Percentiles rank a stretch among this genome's conserved stretches.
Evolutionary conservation across 2,888 invertebrate species (phyloP).

Genomic region (Eurytoma adleriae): DNA sequence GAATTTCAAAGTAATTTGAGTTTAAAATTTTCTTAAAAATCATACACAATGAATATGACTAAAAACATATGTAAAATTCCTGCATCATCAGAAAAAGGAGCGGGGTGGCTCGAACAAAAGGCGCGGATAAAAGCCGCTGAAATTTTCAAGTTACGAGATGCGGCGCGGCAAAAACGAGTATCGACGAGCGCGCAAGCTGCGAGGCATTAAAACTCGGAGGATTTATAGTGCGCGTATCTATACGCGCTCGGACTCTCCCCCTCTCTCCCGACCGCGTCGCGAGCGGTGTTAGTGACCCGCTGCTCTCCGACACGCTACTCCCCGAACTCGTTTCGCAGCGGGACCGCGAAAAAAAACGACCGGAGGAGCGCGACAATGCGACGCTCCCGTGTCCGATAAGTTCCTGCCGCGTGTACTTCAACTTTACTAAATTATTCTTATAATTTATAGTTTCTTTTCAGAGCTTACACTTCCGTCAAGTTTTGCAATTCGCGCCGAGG

Average conservation of each 20-base stretch:
- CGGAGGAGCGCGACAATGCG: neutral
- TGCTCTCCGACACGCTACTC: slow-evolving; percentile 16
- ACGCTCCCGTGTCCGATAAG: neutral
- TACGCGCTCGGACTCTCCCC: neutral
- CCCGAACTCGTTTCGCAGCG: slow-evolving; percentile 12
- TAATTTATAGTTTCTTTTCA: neutral
- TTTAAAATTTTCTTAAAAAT: too few relatives aligned
- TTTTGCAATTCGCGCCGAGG: neutral
- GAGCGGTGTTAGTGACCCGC: slow-evolving; percentile 47
- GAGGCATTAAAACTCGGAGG: slow-evolving; percentile 73
- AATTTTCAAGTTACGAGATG: neutral
- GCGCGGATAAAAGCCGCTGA: slow-evolving; percentile 27
- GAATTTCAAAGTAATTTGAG: too few relatives aligned
- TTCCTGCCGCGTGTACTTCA: neutral
- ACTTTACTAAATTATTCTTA: neutral
- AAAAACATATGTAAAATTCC: too few relatives aligned
- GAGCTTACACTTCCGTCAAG: neutral
- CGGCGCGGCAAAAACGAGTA: slow-evolving; percentile 35
- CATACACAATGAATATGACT: too few relatives aligned
- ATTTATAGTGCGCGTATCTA: slow-evolving; percentile 69
- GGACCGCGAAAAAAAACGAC: neutral
- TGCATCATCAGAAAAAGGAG: too few relatives aligned
- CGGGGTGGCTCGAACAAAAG: neutral
- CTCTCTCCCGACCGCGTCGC: slow-evolving; percentile 36
- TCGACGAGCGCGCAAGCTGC: slow-evolving; percentile 66